These are phyloP conservation scores for Gorsachius goisagi DNA, from an alignment of 2,113 vertebrate genomes.

Conservation along the genomic window DNA sequence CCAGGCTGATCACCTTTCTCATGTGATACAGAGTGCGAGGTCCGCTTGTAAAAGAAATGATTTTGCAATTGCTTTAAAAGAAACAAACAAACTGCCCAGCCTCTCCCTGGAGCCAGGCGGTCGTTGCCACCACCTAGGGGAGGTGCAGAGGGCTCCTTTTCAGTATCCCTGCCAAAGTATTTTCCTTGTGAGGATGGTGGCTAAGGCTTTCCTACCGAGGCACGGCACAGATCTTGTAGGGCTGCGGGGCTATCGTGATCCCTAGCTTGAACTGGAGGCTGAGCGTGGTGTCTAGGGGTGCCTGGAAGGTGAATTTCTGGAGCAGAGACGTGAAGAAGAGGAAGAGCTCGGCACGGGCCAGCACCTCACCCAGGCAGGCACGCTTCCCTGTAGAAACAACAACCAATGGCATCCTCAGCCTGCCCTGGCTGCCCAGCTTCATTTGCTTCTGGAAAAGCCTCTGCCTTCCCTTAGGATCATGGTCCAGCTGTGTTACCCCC, in stretches of 20 bases:
- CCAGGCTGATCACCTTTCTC: neutral
- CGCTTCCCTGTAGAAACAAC: slow-evolving; percentile 76
- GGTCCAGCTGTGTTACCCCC: neutral
- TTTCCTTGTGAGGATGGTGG: accelerated
- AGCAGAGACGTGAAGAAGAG: slow-evolving; percentile 81
- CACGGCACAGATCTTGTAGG: slow-evolving; percentile 71
- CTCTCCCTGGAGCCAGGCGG: accelerated
- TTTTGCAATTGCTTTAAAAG: neutral
- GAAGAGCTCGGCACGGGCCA: slow-evolving; percentile 84
- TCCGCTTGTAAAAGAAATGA: accelerated
- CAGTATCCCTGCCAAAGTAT: neutral
- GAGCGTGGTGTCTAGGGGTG: slow-evolving; percentile 35
- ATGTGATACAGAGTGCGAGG: neutral
- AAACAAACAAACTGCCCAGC: neutral
- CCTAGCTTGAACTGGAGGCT: slow-evolving; percentile 30
- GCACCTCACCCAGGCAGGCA: slow-evolving; percentile 78
- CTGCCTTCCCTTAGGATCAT: accelerated
- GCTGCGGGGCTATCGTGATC: slow-evolving; percentile 32
- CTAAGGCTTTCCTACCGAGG: slow-evolving; percentile 27
- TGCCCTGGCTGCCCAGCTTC: neutral
- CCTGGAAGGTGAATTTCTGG: slow-evolving; percentile 81
- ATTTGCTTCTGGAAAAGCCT: neutral
- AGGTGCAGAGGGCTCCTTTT: accelerated
- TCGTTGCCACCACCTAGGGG: accelerated
- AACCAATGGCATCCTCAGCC: neutral